Base-by-base conservation (phyloP, 2,888 invertebrate species). In the Didymodactylos carnosus region DNA sequence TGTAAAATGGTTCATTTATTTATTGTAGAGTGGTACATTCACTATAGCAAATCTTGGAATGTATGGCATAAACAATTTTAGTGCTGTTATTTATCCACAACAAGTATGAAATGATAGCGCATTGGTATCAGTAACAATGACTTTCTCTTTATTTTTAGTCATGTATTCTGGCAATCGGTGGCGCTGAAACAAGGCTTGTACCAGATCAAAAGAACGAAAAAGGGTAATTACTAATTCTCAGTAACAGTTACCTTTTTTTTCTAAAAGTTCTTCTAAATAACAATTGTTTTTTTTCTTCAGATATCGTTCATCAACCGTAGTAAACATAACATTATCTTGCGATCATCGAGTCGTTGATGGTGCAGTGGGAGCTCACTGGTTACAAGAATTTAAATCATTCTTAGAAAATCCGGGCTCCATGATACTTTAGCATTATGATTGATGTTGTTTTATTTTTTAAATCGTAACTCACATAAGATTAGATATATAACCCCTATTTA, bases 261-360 rank as follows among this genome's bases (percentile, higher is more conserved):
- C n/a, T n/a, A n/a, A n/a, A n/a, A n/a, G n/a, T n/a, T n/a, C n/a
- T n/a, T n/a, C n/a, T 49, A 2, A 23, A 25, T 13, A 40, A 39
- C 27, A 23, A 14, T 16, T 49, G 19, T 39, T 39, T 11, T 43
- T 69, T n/a, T 29, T n/a, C 19, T 8, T 11, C 39, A 46, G 49
- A 14, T 71, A 69, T n/a, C 75, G 77, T 14, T 71, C 79, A 41
- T 88, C 89, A 3, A 88, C 89, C 78, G 88, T 89, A 81, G 88
- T 97, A 85, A 88, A 88, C 53, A 94, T 94, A 76, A 98, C 97
- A 25, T 87, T 97, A 76, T 94, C 94, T 78, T 92, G 92, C 80
- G 98, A 98, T 85, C 97, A 98, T 84, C 87, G 98, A 79, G 92
- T 94, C 35, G 91, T 98, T 11, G 97, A 98, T 84, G 98, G 98